Evolutionary conservation across 2,113 vertebrate species (phyloP).

Genomic region (Sceloporus undulatus): DNA sequence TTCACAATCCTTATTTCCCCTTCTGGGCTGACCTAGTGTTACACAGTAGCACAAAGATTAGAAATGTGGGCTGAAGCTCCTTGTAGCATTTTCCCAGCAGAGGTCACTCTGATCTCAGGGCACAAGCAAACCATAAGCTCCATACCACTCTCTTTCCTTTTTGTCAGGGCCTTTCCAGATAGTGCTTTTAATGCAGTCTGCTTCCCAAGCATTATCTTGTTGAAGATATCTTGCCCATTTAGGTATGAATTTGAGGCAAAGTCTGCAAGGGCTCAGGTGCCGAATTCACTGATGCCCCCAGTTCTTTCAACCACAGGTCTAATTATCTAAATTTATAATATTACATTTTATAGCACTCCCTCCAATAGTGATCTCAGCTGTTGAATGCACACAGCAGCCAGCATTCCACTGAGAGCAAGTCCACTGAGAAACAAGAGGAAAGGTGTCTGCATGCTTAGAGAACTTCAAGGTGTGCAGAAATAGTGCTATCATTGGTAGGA

Average conservation of each 20-base stretch:
- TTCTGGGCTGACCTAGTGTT: neutral
- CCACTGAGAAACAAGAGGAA: neutral
- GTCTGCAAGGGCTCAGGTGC: neutral
- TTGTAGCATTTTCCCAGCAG: slow-evolving; percentile 37
- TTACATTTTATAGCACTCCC: neutral
- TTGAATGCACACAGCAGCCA: neutral
- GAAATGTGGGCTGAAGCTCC: neutral
- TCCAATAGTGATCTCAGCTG: neutral
- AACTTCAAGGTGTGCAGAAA: neutral
- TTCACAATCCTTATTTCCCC: no score
- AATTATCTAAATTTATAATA: neutral
- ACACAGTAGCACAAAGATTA: neutral
- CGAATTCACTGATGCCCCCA: neutral
- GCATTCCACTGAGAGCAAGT: neutral
- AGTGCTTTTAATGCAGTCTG: neutral
- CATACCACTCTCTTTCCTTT: neutral
- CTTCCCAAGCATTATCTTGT: neutral
- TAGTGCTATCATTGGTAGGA: neutral
- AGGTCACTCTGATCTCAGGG: slow-evolving; percentile 6
- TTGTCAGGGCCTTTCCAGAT: neutral
- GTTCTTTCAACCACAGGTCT: neutral
- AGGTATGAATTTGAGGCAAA: neutral
- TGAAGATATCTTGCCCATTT: neutral
- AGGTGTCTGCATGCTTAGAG: no score
- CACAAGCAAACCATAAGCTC: slow-evolving; percentile 3